A percentile compares a stretch with the other conserved stretches of the same genome.
Evolutionary conservation across 2,888 invertebrate species (phyloP).

Genomic region (Ichneumoninae sp.): DNA sequence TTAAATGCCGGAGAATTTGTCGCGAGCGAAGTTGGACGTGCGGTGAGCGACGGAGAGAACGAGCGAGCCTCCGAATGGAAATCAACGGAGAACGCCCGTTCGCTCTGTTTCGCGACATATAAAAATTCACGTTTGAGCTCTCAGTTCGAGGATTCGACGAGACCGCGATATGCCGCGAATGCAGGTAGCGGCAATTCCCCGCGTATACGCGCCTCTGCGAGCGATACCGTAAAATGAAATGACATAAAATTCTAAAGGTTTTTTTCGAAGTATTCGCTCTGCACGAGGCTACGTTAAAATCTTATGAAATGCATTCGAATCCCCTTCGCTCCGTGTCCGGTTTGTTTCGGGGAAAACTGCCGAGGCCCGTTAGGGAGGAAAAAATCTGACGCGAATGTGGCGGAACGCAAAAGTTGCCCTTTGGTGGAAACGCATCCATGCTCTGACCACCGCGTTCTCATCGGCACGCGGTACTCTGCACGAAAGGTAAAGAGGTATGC

Average conservation of each 20-base stretch:
- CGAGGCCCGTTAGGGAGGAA: neutral
- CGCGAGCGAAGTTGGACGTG: conserved; percentile 38
- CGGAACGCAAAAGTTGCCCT: neutral
- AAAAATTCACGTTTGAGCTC: conserved; percentile 44
- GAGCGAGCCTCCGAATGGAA: conserved; percentile 37
- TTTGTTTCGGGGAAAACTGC: conserved; percentile 6
- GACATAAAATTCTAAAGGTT: conserved; percentile 21
- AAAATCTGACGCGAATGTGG: conserved; percentile 2
- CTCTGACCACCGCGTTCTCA: neutral
- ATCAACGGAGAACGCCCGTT: conserved; percentile 26
- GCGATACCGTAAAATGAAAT: conserved; percentile 12
- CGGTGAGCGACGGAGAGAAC: conserved; percentile 17
- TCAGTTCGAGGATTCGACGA: conserved; percentile 11
- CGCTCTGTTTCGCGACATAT: conserved; percentile 6
- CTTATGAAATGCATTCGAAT: conserved; percentile 23
- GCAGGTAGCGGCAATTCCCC: neutral
- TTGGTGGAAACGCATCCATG: neutral
- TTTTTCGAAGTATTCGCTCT: conserved; percentile 31
- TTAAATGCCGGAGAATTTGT: conserved; percentile 56
- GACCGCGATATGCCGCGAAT: neutral
- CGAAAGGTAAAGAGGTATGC: conserved; percentile 12
- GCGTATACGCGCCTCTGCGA: neutral
- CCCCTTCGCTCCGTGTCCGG: neutral
- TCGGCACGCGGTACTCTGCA: neutral
- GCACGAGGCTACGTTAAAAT: conserved; percentile 21